Percentiles rank a stretch among this genome's conserved stretches.
These are phyloP conservation scores for Tragelaphus buxtoni DNA, from an alignment of 2,113 vertebrate species.

Conservation along the genomic window DNA sequence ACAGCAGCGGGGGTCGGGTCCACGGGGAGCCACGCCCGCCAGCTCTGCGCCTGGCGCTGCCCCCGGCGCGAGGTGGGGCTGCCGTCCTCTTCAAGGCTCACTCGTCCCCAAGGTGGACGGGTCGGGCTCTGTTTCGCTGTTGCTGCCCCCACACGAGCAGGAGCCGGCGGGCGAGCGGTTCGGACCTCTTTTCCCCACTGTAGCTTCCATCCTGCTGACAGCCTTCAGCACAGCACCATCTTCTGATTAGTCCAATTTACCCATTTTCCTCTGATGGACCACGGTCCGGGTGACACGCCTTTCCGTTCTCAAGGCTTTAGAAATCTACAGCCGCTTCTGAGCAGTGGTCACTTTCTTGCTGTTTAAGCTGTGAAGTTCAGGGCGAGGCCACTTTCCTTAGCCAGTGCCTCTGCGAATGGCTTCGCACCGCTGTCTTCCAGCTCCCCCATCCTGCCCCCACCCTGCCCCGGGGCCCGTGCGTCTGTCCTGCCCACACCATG, in stretches of 20 bases:
- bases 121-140: no score
- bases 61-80: accelerated
- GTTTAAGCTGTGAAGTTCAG: accelerated
- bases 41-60: accelerated
- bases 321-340: accelerated
- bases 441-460: background rate
- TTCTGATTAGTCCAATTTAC: accelerated
- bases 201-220: background rate
- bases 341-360: background rate
- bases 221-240: background rate
- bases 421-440: background rate
- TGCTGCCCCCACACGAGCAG: background rate
- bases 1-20: background rate
- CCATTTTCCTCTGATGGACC: accelerated
- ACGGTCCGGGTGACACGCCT: background rate
- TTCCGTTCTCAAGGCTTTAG: no score
- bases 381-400: background rate
- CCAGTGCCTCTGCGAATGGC: background rate
- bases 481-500: background rate
- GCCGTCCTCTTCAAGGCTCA: accelerated
- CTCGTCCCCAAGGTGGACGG: background rate
- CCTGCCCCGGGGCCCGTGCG: background rate
- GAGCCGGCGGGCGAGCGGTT: accelerated
- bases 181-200: background rate
- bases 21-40: accelerated